Conservation (phyloP, 2,797 vertebrate genomes). For the Myotis pilosus region DNA sequence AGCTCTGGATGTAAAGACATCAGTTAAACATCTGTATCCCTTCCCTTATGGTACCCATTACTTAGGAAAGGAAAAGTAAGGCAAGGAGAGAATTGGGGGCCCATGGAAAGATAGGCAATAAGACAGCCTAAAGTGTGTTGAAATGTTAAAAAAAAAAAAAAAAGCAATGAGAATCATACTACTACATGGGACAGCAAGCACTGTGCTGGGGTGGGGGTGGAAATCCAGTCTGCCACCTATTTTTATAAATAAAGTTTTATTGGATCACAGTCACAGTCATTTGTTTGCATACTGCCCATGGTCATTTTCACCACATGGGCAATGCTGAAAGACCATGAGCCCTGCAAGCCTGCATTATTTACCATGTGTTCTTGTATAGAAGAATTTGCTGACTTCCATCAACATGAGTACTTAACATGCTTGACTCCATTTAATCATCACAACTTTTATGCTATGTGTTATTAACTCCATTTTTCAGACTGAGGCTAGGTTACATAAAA, state of each 20-base stretch:
- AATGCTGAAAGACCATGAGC: background rate
- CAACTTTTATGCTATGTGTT: background rate
- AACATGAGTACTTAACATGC: background rate
- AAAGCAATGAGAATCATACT: background rate
- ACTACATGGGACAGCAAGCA: background rate
- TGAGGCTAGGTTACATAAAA: background rate
- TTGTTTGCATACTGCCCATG: background rate
- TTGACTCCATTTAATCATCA: background rate
- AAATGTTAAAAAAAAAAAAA: too few relatives aligned
- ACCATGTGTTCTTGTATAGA: background rate
- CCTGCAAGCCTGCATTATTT: background rate
- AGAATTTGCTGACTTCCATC: background rate
- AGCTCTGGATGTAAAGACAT: background rate
- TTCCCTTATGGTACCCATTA: background rate
- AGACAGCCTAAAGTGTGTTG: background rate
- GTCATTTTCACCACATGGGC: background rate
- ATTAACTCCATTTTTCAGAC: background rate
- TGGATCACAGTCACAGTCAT: background rate
- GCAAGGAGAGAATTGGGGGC: background rate
- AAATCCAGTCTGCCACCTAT: background rate
- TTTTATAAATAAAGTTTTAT: constrained; percentile 40
- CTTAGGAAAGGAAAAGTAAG: background rate
- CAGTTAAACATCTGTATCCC: background rate
- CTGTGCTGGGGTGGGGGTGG: background rate
- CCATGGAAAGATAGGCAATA: background rate